A percentile compares a stretch with the other conserved stretches of the same genome.
Evolutionary conservation across 2,888 invertebrate species (phyloP).

Genomic region (Apomyelois bistriatella): DNA sequence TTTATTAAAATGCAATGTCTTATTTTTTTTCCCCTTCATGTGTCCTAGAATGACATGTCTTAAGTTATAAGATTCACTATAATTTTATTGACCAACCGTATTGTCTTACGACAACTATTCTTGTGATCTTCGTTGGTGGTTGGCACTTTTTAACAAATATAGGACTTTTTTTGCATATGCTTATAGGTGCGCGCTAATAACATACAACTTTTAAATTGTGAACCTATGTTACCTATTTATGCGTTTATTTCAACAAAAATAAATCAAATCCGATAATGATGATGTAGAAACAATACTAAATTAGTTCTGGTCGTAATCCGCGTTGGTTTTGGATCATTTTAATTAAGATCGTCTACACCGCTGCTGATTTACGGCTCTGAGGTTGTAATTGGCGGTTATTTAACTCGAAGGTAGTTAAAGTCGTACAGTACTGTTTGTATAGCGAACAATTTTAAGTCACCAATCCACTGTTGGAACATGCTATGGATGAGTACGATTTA

Average conservation of each 20-base stretch:
- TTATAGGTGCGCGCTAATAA: too few relatives aligned
- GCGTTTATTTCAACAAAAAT: background rate
- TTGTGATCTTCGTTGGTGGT: too few relatives aligned
- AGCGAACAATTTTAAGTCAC: background rate
- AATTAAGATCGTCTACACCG: slow-evolving; percentile 37
- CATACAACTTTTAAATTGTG: too few relatives aligned
- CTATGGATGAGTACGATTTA: background rate
- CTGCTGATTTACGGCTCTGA: slow-evolving; percentile 36
- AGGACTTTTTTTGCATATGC: too few relatives aligned
- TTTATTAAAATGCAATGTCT: too few relatives aligned
- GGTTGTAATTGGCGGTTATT: slow-evolving; percentile 35
- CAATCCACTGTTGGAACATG: background rate
- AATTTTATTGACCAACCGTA: too few relatives aligned
- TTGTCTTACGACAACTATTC: too few relatives aligned
- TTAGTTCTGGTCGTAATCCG: slow-evolving; percentile 30
- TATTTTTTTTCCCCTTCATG: too few relatives aligned
- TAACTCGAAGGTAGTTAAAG: slow-evolving; percentile 14
- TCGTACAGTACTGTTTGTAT: background rate
- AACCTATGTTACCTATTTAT: too few relatives aligned
- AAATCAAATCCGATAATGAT: background rate
- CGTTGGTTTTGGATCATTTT: slow-evolving; percentile 33
- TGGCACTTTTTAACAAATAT: too few relatives aligned
- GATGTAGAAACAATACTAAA: slow-evolving; percentile 16
- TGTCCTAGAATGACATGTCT: too few relatives aligned
- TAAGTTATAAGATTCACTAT: too few relatives aligned